phyloP scores from a whole-genome alignment of 2,113 vertebrate genomes.

The Lota lota region DNA sequence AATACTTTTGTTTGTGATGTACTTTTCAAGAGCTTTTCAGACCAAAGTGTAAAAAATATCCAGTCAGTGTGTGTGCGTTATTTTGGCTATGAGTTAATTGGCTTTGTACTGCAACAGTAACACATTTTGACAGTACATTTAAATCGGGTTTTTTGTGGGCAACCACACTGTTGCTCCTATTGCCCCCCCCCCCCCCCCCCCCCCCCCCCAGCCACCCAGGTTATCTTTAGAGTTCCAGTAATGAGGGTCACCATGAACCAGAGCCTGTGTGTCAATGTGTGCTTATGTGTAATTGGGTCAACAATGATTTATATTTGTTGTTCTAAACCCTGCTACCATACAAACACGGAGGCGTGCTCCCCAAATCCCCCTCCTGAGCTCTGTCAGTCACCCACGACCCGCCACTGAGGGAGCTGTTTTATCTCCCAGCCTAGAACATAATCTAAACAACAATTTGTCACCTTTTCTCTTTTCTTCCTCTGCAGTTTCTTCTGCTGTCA shows the following conservation, averaged over 20 bases:
- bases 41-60: background rate
- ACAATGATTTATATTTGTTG: constrained; percentile 9
- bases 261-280: constrained; percentile 19
- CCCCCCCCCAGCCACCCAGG: constrained; percentile 9
- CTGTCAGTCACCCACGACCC: constrained; percentile 21
- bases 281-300: background rate
- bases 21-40: constrained; percentile 8
- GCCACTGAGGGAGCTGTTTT: constrained; percentile 13
- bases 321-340: constrained; percentile 27
- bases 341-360: constrained; percentile 16
- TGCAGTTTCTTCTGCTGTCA: constrained; percentile 28
- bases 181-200: no score
- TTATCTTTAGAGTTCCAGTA: constrained; percentile 30
- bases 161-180: background rate
- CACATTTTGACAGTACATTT: background rate
- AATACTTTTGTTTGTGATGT: constrained; percentile 44
- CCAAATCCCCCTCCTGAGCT: constrained; percentile 30
- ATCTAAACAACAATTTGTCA: constrained; percentile 23
- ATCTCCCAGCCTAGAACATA: constrained; percentile 31
- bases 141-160: background rate
- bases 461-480: constrained; percentile 20
- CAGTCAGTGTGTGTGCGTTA: background rate
- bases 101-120: background rate
- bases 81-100: no score
- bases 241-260: background rate